Evolutionary conservation across 2,797 vertebrate genomes (phyloP), one percentile per base, ranked within the genome.

Genomic region (Enteromius mattozi): DNA sequence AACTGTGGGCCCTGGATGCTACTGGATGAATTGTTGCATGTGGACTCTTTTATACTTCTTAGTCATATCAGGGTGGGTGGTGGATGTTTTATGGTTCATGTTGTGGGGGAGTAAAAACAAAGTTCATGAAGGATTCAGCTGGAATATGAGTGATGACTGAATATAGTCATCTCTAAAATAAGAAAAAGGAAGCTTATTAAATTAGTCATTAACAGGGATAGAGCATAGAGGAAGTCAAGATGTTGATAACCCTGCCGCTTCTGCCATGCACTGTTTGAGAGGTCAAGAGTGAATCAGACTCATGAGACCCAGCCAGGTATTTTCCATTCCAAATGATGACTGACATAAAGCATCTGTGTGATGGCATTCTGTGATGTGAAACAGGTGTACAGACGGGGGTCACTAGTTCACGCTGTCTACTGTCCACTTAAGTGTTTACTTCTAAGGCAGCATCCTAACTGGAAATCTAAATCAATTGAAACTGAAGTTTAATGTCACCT

Each of bases 291-390:
- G 83, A 79, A 59, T 71, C 69, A 49, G 19, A 47, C 30, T 51
- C 16, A 51, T 19, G 49, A 51, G 49, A 54, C 51, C 17, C 24
- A 14, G 27, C 45, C 56, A 80, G 45, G 42, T 65, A 54, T 71
- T 40, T 78, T 40, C 76, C 59, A 71, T 45, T 61, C 6, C 65
- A 81, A 59, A 56, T 66, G 54, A 68, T 80, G 79, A 56, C 33
- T 42, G 35, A 56, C 47, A 80, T 45, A 68, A 68, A 56, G 13
- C 30, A 54, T 35, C 65, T 33, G 3, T 51, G 49, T 65, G 77
- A 21, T 45, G 59, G 56, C 47, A 51, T 51, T 33, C 19, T 63
- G 37, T 27, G 10, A 65, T 8, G n/a, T 45, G 56, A 65, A 65
- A 63, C 76, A 47, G 24, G 76, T 65, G 76, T 45, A 47, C 21